phyloP scores from a whole-genome alignment of 2,797 vertebrate genomes.

The Petrocephalus schoutedeni region DNA sequence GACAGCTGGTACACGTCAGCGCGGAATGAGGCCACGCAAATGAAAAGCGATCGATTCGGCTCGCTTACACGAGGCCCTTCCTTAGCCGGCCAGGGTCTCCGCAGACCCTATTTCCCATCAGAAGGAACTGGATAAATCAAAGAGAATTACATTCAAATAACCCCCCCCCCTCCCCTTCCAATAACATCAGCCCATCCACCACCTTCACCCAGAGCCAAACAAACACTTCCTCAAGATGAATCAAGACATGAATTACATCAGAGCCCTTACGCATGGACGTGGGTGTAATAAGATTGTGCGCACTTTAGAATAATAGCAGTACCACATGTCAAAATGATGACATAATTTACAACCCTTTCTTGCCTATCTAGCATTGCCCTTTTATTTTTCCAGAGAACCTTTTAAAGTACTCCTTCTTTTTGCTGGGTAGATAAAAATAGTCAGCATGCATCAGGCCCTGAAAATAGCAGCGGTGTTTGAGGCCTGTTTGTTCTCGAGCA shows the following conservation, averaged over 20 bases:
- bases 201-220: slow-evolving; percentile 1
- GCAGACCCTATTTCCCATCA: background rate
- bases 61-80: background rate
- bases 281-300: background rate
- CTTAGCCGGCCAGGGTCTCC: background rate
- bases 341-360: background rate
- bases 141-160: slow-evolving; percentile 14
- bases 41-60: background rate
- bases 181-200: background rate
- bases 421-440: slow-evolving; percentile 24
- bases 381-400: slow-evolving; percentile 16
- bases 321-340: background rate
- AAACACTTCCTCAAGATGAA: slow-evolving; percentile 20
- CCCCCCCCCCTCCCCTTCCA: background rate
- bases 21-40: background rate
- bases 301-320: slow-evolving; percentile 15
- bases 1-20: background rate
- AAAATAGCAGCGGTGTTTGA: slow-evolving; percentile 36
- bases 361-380: slow-evolving; percentile 22
- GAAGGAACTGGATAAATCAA: background rate
- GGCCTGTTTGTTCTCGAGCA: slow-evolving; percentile 38
- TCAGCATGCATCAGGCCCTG: slow-evolving; percentile 22
- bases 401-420: slow-evolving; percentile 24
- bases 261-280: background rate
- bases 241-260: slow-evolving; percentile 1